phyloP scores from a whole-genome alignment of 2,113 vertebrate species.

The Antechinus flavipes region DNA sequence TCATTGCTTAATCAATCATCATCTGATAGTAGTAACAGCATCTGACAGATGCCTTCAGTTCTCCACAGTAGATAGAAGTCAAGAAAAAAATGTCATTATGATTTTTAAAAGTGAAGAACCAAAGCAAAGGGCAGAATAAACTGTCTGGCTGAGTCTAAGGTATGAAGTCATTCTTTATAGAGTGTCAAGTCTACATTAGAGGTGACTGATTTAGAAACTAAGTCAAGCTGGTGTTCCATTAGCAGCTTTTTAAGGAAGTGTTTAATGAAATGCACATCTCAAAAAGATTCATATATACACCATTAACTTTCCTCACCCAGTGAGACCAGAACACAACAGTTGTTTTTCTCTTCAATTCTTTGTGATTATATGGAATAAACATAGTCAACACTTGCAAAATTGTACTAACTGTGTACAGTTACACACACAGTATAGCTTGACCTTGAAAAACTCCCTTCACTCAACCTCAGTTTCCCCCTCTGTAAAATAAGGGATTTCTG shows the following conservation, averaged over 20 bases:
- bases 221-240: conserved; percentile 5
- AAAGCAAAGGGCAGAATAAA: conserved; percentile 33
- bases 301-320: conserved; percentile 17
- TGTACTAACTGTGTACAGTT: background rate
- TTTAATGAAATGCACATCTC: conserved; percentile 32
- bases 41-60: conserved; percentile 2
- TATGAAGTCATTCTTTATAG: background rate
- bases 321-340: background rate
- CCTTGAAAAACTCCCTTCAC: background rate
- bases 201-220: conserved; percentile 16
- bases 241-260: conserved; percentile 24
- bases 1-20: conserved; percentile 30
- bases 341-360: background rate
- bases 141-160: conserved; percentile 35
- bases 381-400: background rate
- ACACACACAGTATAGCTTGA: background rate
- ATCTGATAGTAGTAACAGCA: background rate
- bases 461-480: background rate
- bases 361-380: background rate
- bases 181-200: background rate
- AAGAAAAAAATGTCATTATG: conserved; percentile 44
- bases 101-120: conserved; percentile 48
- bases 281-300: conserved; percentile 22
- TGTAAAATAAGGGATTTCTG: background rate
- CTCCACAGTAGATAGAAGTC: conserved; percentile 22